Evolutionary conservation across 2,113 vertebrate species (phyloP).

Genomic region (Beaufortia kweichowensis): DNA sequence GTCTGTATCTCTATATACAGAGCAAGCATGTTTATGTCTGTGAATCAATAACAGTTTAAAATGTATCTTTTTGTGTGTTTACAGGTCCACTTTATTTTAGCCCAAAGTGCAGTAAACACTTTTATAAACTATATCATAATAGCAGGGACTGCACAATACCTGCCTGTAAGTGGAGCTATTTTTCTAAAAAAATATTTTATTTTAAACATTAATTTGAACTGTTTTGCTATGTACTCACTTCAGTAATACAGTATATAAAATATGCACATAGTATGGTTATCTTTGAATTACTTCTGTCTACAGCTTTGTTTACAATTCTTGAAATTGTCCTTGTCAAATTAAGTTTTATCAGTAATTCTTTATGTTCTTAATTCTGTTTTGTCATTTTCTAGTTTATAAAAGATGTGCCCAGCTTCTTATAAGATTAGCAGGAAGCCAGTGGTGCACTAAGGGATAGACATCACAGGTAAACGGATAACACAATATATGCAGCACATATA

Average conservation of each 20-base stretch:
- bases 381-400: conserved; percentile 81
- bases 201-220: not conserved
- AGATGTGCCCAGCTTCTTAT: conserved; percentile 91
- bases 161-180: conserved; percentile 80
- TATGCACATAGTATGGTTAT: not conserved
- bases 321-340: too few species aligned
- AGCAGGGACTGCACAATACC: conserved; percentile 91
- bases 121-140: conserved; percentile 89
- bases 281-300: too few species aligned
- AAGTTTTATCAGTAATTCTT: not conserved
- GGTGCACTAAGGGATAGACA: conserved; percentile 82
- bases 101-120: conserved; percentile 91
- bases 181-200: not conserved
- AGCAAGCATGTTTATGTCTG: not conserved
- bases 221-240: not conserved
- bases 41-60: conserved; percentile 3
- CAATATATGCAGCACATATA: not conserved
- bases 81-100: conserved; percentile 90
- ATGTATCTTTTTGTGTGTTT: conserved; percentile 48
- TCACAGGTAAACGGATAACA: conserved; percentile 58
- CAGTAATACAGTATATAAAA: not conserved
- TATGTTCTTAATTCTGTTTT: conserved; percentile 39
- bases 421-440: conserved; percentile 86
- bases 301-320: too few species aligned
- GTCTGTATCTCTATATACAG: not conserved